Base-by-base conservation (phyloP, 2,888 invertebrate genomes). In the Diabrotica balteata region DNA sequence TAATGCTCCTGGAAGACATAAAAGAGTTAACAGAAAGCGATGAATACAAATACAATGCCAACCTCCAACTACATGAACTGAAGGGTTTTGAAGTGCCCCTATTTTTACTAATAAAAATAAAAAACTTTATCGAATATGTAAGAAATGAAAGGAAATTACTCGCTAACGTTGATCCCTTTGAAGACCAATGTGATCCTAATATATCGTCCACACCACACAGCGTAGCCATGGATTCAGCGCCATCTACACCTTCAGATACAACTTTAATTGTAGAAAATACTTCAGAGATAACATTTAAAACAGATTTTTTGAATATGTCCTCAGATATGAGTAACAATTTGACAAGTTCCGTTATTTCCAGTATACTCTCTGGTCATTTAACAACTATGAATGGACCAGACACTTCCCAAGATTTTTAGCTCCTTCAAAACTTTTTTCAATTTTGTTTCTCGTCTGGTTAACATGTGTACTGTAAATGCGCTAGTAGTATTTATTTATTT, bases 1-100 rank as follows among this genome's bases (percentile, higher is more conserved):
- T 94, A 72, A 88, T 94, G 88, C 87, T 93, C 17, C 84, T 93
- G 67, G 91, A 93, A 78, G 94, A 94, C 78, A 91, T 93, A 57
- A 87, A 89, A 82, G 92, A 93, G 78, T 84, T 94, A 64, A 90
- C 91, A 8, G 86, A 88, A 71, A 89, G 90, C 73, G 92, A 92
- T 67, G 91, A 93, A 71, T 93, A 93, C 77, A 86, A 86, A 77
- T 88, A 89, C 78, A 90, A 85, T 76, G 89, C 90, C 0, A 85
- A 89, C 67, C 86, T 90, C 32, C 87, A 89, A 82, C 83, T 90
- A 17, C 88, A 90, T 57, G 91, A 93, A 78, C 82, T 93, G 69
- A 88, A 89, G 68, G 93, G 93, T 0, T 94, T 94, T 80, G 89
- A 89, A 80, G 91, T 91, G 1, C 93, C 93, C 8, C 86, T 88